Evolutionary conservation across 2,113 vertebrate genomes (phyloP), one percentile per base, ranked within the genome.

Genomic region (Clarias batrachus): DNA sequence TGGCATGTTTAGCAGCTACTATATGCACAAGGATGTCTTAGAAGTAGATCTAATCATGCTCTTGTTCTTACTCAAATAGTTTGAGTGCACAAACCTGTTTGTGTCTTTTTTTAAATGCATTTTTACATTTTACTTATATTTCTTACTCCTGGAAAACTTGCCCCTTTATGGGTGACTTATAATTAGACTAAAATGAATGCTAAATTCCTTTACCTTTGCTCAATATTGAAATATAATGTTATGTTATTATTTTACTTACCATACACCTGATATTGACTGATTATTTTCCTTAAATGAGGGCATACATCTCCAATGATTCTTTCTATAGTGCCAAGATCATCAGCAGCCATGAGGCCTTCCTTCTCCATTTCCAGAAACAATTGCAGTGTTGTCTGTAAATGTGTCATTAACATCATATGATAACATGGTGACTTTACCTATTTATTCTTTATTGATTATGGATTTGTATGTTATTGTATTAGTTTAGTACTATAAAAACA

Each of bases 291-390:
- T 85, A 95, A 76, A 76, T 25, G 5, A 12, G 94, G 95, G 85
- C 85, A 89, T 33, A 93, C 81, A 0, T 0, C 0, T 11, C 11
- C 0, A 8, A 94, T 25, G 3, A 92, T 85, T 0, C 0, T 1
- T 87, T 93, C 87, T 74, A 95, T 85, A 23, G 60, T 25, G 0
- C 76, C 25, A 19, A 95, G 54, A n/a, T 94, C 81, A 54, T 87
- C 86, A 13, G 87, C 19, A 63, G 7, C 84, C 21, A 95, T 73
- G 37, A 73, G 52, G 57, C 82, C 93, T 81, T 23, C 78, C 57
- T 91, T 92, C 85, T 95, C 95, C 94, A 95, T 87, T 80, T 92
- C 92, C 88, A 89, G 33, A 83, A 95, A 92, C 30, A 95, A 82
- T 37, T 94, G 91, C 71, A 95, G 91, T 11, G 89, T 89, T 16